Evolutionary conservation across 2,113 vertebrate species (phyloP).

Genomic region (Pangasianodon gigas): DNA sequence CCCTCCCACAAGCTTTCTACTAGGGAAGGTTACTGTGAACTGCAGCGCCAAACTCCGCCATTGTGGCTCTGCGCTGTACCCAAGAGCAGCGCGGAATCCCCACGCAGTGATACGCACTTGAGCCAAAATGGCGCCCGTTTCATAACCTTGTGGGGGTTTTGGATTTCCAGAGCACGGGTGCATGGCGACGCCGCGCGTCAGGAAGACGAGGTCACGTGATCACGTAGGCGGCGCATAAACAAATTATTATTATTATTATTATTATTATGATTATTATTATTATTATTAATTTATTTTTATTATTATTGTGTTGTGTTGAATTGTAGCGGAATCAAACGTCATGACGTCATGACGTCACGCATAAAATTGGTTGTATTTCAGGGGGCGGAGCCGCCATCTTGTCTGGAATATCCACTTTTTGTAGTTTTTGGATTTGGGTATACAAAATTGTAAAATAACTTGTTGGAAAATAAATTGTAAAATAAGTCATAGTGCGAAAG

Average conservation of each 20-base stretch:
- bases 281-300: neutral
- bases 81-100: neutral
- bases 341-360: neutral
- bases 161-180: constrained; percentile 25
- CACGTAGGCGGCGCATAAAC: no score
- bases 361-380: neutral
- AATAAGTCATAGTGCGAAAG: neutral
- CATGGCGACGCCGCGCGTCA: constrained; percentile 17
- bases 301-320: neutral
- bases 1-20: constrained; percentile 64
- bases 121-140: constrained; percentile 65
- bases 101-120: constrained; percentile 7
- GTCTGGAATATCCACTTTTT: neutral
- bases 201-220: neutral
- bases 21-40: constrained; percentile 54
- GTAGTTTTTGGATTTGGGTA: neutral
- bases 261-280: neutral
- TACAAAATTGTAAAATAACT: neutral
- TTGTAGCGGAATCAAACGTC: neutral
- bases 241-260: neutral
- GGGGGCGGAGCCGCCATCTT: neutral
- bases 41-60: constrained; percentile 57
- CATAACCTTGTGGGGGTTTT: constrained; percentile 61
- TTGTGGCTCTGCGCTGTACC: constrained; percentile 60
- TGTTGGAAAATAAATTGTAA: neutral